Percentiles rank a stretch among this genome's conserved stretches.
phyloP scores from a whole-genome alignment of 2,113 vertebrate genomes.

The Chaetorhynchus papuensis region DNA sequence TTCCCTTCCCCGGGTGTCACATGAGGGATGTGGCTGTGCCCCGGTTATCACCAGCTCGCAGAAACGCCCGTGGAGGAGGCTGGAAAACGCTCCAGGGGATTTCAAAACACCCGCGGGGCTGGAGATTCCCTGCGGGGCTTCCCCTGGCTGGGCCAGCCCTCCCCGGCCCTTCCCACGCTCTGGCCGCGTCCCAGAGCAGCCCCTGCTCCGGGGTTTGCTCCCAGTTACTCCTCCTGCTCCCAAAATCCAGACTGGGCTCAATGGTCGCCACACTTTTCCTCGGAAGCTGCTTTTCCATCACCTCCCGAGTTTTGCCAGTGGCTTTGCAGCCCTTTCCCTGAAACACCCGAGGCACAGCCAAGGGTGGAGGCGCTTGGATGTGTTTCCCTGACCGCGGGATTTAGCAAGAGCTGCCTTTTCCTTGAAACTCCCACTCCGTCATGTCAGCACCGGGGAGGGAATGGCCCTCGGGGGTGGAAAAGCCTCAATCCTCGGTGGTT shows the following conservation, averaged over 20 bases:
- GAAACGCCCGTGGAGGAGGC: background rate
- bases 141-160: accelerated
- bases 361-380: background rate
- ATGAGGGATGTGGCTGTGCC: background rate
- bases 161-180: background rate
- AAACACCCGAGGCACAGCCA: background rate
- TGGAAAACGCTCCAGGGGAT: background rate
- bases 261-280: accelerated
- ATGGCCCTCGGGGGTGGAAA: background rate
- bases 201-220: background rate
- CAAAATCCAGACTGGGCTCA: background rate
- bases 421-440: background rate
- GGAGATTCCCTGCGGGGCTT: slow-evolving; percentile 28
- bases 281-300: background rate
- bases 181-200: accelerated
- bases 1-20: background rate
- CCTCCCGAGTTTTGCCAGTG: accelerated
- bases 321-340: background rate
- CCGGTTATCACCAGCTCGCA: background rate
- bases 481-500: background rate
- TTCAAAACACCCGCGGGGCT: background rate
- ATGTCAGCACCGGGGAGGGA: background rate
- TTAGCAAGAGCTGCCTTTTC: background rate
- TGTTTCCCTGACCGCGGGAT: background rate
- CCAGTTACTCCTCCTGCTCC: background rate